A percentile compares a stretch with the other conserved stretches of the same genome.
These are phyloP conservation scores for Tangara arthus DNA, from an alignment of 2,797 vertebrate species.

Conservation along the genomic window DNA sequence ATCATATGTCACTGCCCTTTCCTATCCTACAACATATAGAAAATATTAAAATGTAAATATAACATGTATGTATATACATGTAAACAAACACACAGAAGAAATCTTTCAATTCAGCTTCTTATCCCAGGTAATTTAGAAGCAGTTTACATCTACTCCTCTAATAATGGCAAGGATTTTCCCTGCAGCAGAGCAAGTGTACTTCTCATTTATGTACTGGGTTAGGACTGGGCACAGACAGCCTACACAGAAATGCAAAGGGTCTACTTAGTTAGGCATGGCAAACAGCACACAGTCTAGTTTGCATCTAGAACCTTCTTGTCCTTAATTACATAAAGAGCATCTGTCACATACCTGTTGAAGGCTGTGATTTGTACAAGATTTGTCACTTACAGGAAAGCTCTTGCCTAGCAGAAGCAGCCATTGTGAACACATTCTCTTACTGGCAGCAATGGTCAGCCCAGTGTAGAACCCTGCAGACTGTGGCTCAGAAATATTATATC, in stretches of 20 bases:
- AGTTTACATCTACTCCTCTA: background rate
- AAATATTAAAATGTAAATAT: background rate
- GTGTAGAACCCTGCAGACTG: background rate
- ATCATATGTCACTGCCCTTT: background rate
- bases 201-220: background rate
- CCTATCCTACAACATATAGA: background rate
- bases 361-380: background rate
- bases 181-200: background rate
- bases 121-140: background rate
- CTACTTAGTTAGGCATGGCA: background rate
- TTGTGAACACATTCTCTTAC: background rate
- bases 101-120: background rate
- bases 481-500: background rate
- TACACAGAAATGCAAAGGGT: background rate
- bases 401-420: background rate
- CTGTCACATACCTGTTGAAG: background rate
- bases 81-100: background rate
- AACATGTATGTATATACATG: background rate
- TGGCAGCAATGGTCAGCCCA: background rate
- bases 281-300: background rate
- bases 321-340: background rate
- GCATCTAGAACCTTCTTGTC: background rate
- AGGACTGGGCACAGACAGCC: background rate
- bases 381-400: background rate
- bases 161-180: background rate